Evolutionary conservation across 2,888 invertebrate genomes (phyloP), one percentile per base, ranked within the genome.

Genomic region (Gasteruption jaculator): DNA sequence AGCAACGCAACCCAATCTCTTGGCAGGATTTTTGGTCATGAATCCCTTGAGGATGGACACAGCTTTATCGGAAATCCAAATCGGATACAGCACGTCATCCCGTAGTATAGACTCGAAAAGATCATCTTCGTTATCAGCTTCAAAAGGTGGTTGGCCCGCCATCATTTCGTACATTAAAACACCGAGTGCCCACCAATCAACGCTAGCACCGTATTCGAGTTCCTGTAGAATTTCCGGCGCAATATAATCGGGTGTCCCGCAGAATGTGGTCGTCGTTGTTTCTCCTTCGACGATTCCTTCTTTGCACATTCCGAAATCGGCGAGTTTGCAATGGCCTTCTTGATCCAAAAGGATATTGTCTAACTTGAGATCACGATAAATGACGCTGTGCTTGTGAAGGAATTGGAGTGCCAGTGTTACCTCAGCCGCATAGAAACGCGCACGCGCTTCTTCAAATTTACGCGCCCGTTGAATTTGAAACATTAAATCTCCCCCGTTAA

Each of bases 101-200:
- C 94, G 93, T 60, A 97, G 80, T 67, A 99, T 99, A 52, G 93
- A 91, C 75, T 99, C 96, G 75, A 99, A 99, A 47, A 99, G 79
- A 73, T 99, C 97, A 73, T 99, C 97, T 74, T 99, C 99, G 75
- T 97, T 97, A 75, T 99, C 97, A 4, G 97, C 97, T 77, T 99
- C 97, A 74, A 99, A 99, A 10, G 97, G 97, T 44, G 97, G 97
- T 73, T 99, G 97, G 0, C 97, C 96, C 1, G 95, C 96, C 91
- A 96, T 88, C 96, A 97, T 97, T 80, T 97, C 96, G 74, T 97
- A 97, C 90, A 96, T 90, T 31, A 96, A 80, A 45, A 97, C 96
- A 37, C 96, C 97, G 52, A 97, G 78, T 48, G 96, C 96, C 96
- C 96, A 97, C 91, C 91, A 91, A 74, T 91, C 91, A 44, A 91